Evolutionary conservation across 2,113 vertebrate genomes (phyloP), one percentile per base, ranked within the genome.

Genomic region (Bubo bubo): DNA sequence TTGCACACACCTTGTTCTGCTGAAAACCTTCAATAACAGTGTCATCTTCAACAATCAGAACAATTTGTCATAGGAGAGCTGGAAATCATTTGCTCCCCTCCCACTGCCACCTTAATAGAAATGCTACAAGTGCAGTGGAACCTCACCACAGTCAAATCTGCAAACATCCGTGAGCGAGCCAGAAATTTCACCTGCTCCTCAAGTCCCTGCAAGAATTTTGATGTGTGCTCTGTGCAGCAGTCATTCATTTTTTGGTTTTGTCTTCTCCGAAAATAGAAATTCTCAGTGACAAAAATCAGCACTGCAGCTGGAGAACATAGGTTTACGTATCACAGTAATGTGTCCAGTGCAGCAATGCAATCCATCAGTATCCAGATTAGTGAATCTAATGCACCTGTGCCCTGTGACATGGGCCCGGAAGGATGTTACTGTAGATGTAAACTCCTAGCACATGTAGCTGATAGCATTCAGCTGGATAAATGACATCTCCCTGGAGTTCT

Each of bases 401-500:
- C 6, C 55, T 23, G 35, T 5, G 8, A 8, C 15, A 9, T 4
- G 45, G 43, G 17, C n/a, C 22, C 2, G 1, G 34, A 37, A 47
- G 30, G 19, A 10, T 6, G 11, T 7, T 27, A 12, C 19, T 30
- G 30, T 2, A 21, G 14, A 13, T n/a, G 11, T 23, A n/a, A 45
- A 39, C 5, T 16, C 34, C 19, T 4, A 13, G 60, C 8, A 56
- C 49, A 23, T 0, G 1, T 8, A 39, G 23, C 19, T 50, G 32
- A 17, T 5, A 5, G n/a, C 32, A 35, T 37, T 62, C 6, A 21
- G 15, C 26, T 73, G 49, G 24, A 45, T 22, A 30, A 74, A 30
- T 1, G 0, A 23, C 3, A 34, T 16, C 34, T n/a, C 12, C 7
- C 47, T 21, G 1, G 3, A 16, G 10, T 24, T 30, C 12, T 59